Percentiles rank a stretch among this genome's conserved stretches.
Evolutionary conservation across 1,140 invertebrate genomes (phyloP).

Genomic region (Magallana angulata): DNA sequence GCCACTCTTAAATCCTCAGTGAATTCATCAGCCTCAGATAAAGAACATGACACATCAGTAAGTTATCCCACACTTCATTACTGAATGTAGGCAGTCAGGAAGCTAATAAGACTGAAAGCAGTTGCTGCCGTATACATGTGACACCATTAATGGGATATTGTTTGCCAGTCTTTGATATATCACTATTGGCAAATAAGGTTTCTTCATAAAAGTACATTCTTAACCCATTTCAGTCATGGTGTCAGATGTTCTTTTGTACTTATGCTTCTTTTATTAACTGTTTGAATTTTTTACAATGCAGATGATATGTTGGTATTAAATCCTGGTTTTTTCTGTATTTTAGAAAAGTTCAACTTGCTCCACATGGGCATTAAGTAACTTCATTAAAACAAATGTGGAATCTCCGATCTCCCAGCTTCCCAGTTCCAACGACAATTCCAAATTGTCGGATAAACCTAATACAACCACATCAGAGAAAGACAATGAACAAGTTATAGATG

Average conservation of each 20-base stretch:
- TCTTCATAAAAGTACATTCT: no score
- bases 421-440: slow-evolving; percentile 25
- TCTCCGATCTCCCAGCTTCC: slow-evolving; percentile 27
- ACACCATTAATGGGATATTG: no score
- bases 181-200: no score
- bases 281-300: no score
- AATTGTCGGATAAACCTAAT: slow-evolving; percentile 25
- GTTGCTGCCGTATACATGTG: no score
- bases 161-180: no score
- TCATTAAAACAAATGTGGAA: slow-evolving; percentile 36
- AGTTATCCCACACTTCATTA: neutral
- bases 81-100: no score
- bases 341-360: slow-evolving; percentile 34
- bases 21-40: slow-evolving; percentile 1
- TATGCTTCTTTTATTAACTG: no score
- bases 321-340: neutral
- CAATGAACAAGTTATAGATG: slow-evolving; percentile 15
- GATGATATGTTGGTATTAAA: no score
- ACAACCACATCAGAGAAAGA: neutral
- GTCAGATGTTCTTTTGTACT: no score
- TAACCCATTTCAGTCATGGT: no score
- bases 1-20: neutral
- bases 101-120: no score
- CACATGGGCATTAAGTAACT: slow-evolving; percentile 35
- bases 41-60: slow-evolving; percentile 11